Evolutionary conservation across 2,113 vertebrate species (phyloP), one percentile per base, ranked within the genome.

Genomic region (Chinchilla lanigera): DNA sequence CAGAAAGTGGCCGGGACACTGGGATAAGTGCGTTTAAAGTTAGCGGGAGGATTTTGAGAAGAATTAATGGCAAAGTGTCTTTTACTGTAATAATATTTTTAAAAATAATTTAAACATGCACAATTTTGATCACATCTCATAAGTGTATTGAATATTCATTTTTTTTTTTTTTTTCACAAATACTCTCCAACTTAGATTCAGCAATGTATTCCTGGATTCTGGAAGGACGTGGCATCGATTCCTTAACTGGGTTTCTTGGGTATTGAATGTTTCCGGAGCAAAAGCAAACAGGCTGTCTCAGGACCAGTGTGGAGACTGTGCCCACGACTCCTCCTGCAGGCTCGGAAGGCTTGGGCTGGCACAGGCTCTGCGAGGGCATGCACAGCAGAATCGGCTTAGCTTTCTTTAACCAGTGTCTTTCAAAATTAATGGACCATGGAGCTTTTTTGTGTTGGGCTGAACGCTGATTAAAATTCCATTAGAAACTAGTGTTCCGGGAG

Each of bases 381-480:
- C 41, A 10, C 10, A 54, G 19, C 5, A 77, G 35, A 67, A 5
- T 13, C 7, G 6, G 2, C 63, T 44, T 22, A 14, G 35, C 63
- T 44, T 65, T 28, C 7, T 67, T 75, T 38, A 84, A 47, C 35
- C 14, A 9, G 5, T 41, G 75, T 80, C 50, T 93, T 88, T 90
- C 3, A 16, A 73, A 90, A 71, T 75, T 83, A 95, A 84, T 30
- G 30, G 81, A 41, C 89, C 20, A 0, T 3, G 75, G 33, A 12
- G 13, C 80, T 35, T 54, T 38, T 56, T 50, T 56, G 8, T 61
- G 61, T 69, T 38, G 50, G 33, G 28, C 24, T 73, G 65, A 81
- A 50, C 52, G 17, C 56, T 47, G 81, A 94, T 91, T 96, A 96
- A 85, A 91, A 77, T 93, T 90, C 86, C 71, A 2, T 93, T 86